Conservation (phyloP, 2,888 invertebrate genomes). For the Steinernema carpocapsae region DNA sequence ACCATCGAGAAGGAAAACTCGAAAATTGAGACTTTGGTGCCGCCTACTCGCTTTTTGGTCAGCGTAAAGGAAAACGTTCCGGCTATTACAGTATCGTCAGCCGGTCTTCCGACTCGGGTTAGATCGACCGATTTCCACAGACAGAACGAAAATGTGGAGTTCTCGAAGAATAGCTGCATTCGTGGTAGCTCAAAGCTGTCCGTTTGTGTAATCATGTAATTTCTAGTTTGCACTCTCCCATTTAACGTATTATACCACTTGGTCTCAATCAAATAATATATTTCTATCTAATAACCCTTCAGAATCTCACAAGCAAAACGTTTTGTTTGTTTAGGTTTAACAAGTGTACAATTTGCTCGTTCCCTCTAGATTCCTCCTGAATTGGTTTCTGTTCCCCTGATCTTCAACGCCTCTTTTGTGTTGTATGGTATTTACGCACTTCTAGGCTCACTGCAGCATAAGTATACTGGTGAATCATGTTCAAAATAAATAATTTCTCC, state of each 20-base stretch:
- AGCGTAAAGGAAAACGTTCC: neutral
- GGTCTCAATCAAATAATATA: constrained; percentile 5
- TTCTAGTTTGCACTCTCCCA: neutral
- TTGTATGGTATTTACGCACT: neutral
- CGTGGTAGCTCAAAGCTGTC: neutral
- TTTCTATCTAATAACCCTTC: neutral
- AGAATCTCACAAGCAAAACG: constrained; percentile 19
- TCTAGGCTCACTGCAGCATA: neutral
- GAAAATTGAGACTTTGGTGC: neutral
- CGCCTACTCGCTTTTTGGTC: neutral
- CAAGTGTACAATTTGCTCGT: neutral
- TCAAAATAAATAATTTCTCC: neutral
- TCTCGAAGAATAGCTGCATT: neutral
- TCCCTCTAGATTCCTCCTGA: neutral
- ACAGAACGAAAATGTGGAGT: neutral
- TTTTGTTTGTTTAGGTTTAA: constrained; percentile 1
- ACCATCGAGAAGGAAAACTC: constrained; percentile 4
- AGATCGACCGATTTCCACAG: neutral
- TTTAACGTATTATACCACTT: neutral
- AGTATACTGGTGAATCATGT: constrained; percentile 12
- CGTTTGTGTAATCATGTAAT: neutral
- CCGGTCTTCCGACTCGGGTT: neutral
- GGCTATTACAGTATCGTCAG: neutral
- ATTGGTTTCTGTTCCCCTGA: neutral
- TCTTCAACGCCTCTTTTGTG: neutral